Evolutionary conservation across 2,113 vertebrate genomes (phyloP).

Genomic region (Pachyramphus minor): DNA sequence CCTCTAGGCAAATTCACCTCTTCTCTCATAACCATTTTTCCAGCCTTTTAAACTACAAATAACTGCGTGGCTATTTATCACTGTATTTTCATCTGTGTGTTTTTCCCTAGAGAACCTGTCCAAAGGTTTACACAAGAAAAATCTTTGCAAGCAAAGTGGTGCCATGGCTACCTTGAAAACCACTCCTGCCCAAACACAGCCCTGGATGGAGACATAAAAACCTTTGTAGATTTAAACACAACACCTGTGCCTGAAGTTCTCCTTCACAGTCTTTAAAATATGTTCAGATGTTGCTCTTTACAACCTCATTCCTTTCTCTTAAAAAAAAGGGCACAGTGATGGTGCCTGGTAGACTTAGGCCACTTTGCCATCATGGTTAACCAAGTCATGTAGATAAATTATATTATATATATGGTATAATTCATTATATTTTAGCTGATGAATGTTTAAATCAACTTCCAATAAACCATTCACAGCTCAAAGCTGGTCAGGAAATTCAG

Average conservation of each 20-base stretch:
- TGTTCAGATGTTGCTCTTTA: neutral
- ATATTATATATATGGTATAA: neutral
- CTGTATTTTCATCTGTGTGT: neutral
- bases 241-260: neutral
- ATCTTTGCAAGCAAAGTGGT: neutral
- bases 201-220: rapidly evolving
- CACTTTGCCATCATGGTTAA: neutral
- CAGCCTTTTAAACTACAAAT: neutral
- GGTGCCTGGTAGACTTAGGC: neutral
- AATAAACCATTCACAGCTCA: neutral
- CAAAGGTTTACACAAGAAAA: neutral
- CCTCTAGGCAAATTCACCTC: neutral
- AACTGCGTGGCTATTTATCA: neutral
- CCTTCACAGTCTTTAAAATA: neutral
- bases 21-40: neutral
- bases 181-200: neutral
- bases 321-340: neutral
- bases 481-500: neutral
- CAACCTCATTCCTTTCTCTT: neutral
- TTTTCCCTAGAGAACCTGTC: neutral
- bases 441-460: neutral
- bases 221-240: neutral
- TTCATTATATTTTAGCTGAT: neutral
- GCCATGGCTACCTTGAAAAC: neutral
- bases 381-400: neutral